Conservation (phyloP, 1,140 invertebrate species). For the Cecropterus lyciades region DNA sequence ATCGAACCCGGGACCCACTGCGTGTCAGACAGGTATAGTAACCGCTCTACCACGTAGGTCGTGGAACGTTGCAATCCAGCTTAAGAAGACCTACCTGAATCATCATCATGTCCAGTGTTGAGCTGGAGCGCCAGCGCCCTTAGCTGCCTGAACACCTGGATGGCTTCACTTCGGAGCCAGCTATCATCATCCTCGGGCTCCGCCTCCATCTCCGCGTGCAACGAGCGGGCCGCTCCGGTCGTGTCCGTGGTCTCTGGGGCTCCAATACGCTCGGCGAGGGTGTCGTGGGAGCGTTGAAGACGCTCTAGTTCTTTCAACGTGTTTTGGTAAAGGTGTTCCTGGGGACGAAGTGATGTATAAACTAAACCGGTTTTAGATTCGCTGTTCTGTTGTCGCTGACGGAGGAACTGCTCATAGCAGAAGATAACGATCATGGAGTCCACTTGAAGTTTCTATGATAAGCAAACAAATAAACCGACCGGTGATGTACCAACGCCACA, state of each 20-base stretch:
- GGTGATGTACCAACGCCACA: too few species aligned
- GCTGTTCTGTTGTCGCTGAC: too few species aligned
- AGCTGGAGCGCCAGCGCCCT: conserved; percentile 88
- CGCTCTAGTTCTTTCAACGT: conserved; percentile 86
- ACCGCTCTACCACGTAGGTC: too few species aligned
- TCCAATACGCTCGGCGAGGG: conserved; percentile 86
- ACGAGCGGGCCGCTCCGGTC: conserved; percentile 77
- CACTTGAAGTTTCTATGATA: too few species aligned
- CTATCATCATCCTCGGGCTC: conserved; percentile 87
- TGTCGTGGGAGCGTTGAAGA: conserved; percentile 86
- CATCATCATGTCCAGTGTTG: conserved; percentile 89
- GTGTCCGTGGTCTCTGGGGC: conserved; percentile 69
- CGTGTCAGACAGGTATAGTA: too few species aligned
- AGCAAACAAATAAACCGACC: too few species aligned
- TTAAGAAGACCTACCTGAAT: conserved; percentile 75
- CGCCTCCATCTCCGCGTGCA: conserved; percentile 91
- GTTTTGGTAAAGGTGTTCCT: conserved; percentile 85
- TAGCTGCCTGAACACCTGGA: conserved; percentile 88
- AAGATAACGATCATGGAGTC: too few species aligned
- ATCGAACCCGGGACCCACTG: too few species aligned
- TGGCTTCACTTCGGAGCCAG: conserved; percentile 85
- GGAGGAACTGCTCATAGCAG: too few species aligned
- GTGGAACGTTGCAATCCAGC: too few species aligned
- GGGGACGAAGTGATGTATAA: conserved; percentile 14
- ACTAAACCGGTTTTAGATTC: too few species aligned